phyloP scores from a whole-genome alignment of 2,797 vertebrate genomes.

The Schizothorax lantsangensis region DNA sequence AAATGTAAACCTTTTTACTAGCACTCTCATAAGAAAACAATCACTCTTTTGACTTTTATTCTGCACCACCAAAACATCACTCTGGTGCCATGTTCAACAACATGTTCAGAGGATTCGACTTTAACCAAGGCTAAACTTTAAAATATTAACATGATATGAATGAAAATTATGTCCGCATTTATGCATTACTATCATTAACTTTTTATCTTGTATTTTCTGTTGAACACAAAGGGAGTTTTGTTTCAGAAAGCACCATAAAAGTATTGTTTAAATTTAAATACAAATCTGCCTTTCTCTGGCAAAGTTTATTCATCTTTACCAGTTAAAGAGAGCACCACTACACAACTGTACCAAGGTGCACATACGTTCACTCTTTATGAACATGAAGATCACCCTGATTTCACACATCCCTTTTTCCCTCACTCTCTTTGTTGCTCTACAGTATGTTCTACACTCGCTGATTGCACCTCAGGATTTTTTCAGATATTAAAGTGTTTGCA shows the following conservation, averaged over 20 bases:
- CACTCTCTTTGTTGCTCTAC: not conserved
- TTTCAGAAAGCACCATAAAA: not conserved
- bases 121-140: not conserved
- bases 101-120: not conserved
- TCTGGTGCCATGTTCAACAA: not conserved
- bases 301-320: not conserved
- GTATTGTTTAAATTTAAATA: not conserved
- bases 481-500: slow-evolving; percentile 17
- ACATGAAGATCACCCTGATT: slow-evolving; percentile 3
- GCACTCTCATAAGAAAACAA: not conserved
- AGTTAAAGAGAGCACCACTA: not conserved
- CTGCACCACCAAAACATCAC: not conserved
- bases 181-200: not conserved
- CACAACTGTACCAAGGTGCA: not conserved
- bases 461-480: not conserved
- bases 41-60: not conserved
- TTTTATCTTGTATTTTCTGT: not conserved
- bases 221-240: not conserved
- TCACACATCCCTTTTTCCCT: not conserved
- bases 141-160: not conserved
- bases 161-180: not conserved
- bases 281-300: not conserved
- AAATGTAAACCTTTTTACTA: not conserved
- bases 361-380: not conserved
- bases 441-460: not conserved